Base-by-base conservation (phyloP, 1,140 invertebrate genomes). In the Vanessa atalanta region DNA sequence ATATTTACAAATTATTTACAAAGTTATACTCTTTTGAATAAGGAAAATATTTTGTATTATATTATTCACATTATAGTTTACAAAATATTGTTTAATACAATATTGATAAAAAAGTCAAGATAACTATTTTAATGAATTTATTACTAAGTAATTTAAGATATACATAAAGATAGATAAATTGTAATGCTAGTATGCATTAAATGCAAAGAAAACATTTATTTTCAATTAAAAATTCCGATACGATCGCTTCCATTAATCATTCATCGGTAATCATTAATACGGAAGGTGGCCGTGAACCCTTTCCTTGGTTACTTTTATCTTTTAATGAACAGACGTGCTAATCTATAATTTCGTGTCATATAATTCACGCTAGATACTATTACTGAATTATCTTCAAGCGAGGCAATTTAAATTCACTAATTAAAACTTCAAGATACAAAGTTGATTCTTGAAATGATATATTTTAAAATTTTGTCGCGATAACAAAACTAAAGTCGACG, bases 141-240 rank as follows among this genome's bases (percentile, higher is more conserved):
- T 13, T 2, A 14, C n/a, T 51, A 15, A 51, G 6, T n/a, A 51
- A 51, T 16, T 53, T 2, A 53, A 15, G 50, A 53, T 53, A 53
- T 53, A n/a, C 8, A 2, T 26, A 57, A 14, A 57, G 9, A 11
- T 57, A 57, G 3, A 26, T 26, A 13, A 26, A 12, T 14, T 57
- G 13, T 16, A 26, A 57, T 23, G 13, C 23, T 48, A 43, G n/a
- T 47, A 23, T 65, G 43, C 43, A 43, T 65, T 65, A 65, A 23
- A 57, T 57, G 23, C 55, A 55, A 76, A 80, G 50, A 73, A 69
- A 73, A 72, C 70, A 73, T 79, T 72, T 65, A 80, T 72, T 82
- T 88, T 86, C 84, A 88, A 88, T 87, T 88, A 84, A 86, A 79
- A 79, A 80, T 80, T 76, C 43, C 72, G 83, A 86, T 88, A 87